Conservation (phyloP, 2,797 vertebrate genomes). For the Microhierax caerulescens region DNA sequence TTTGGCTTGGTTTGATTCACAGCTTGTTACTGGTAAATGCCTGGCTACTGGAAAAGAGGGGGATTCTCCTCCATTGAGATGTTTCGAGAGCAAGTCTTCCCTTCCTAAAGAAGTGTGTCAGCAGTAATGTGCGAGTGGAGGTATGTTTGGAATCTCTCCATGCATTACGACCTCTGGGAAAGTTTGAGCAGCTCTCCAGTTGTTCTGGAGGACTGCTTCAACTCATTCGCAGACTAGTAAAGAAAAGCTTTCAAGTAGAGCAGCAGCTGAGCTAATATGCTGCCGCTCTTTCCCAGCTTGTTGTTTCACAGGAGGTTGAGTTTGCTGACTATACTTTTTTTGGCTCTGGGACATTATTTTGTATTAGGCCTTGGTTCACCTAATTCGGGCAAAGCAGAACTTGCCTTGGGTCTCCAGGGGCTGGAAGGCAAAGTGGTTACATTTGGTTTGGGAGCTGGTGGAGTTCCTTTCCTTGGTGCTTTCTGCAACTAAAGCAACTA, state of each 20-base stretch:
- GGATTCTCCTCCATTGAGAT: not conserved
- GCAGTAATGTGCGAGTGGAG: not conserved
- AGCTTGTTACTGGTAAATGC: constrained; percentile 61
- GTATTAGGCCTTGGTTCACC: not conserved
- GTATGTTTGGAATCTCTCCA: not conserved
- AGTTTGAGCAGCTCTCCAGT: not conserved
- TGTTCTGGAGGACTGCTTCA: not conserved
- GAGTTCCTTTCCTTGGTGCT: not conserved
- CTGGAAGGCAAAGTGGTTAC: not conserved
- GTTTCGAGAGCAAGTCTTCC: constrained; percentile 4
- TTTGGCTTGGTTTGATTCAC: constrained; percentile 63
- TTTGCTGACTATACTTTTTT: not conserved
- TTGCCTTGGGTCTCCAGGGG: not conserved
- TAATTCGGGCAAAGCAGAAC: not conserved
- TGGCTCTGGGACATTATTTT: not conserved
- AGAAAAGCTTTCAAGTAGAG: not conserved
- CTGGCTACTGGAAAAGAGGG: constrained; percentile 51
- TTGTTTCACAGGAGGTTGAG: not conserved
- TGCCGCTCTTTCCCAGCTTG: not conserved
- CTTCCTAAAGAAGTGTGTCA: constrained; percentile 1
- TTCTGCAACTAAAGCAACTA: not conserved
- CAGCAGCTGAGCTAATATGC: not conserved
- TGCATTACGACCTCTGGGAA: not conserved
- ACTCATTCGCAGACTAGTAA: not conserved
- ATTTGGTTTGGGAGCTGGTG: not conserved